Conservation (phyloP, 2,113 vertebrate genomes). For the Calyptommatus sinebrachiatus region DNA sequence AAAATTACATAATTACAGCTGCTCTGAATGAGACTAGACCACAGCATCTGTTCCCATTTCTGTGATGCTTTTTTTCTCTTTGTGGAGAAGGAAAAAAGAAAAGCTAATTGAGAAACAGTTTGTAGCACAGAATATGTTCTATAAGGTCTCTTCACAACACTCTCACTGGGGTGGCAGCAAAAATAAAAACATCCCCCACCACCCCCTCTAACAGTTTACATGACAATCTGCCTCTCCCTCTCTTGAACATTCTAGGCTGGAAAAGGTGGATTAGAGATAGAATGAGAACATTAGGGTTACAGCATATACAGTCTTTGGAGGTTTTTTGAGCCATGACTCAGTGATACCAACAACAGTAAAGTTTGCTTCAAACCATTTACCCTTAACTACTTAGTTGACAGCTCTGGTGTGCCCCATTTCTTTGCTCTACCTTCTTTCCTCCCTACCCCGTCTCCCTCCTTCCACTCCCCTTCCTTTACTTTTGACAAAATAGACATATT, state of each 20-base stretch:
- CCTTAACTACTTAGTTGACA: not conserved
- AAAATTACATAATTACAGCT: constrained; percentile 55
- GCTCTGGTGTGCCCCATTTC: not conserved
- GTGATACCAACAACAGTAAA: too few species aligned
- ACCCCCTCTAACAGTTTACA: too few species aligned
- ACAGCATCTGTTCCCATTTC: constrained; percentile 47
- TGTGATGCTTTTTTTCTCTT: constrained; percentile 35
- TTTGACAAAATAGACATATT: too few species aligned
- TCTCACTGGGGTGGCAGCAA: not conserved
- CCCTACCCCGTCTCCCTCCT: not conserved
- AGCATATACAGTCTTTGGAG: too few species aligned
- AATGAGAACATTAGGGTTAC: too few species aligned
- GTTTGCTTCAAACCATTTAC: not conserved
- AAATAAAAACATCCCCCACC: too few species aligned
- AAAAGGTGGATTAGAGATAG: too few species aligned
- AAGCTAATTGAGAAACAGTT: constrained; percentile 18
- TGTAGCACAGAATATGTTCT: not conserved
- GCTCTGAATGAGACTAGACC: constrained; percentile 52
- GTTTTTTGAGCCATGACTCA: too few species aligned
- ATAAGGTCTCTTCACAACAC: not conserved
- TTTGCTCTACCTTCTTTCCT: not conserved
- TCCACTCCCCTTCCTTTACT: too few species aligned
- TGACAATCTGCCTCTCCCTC: too few species aligned
- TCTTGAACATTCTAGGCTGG: too few species aligned
- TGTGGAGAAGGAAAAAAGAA: constrained; percentile 21